Percentiles rank a stretch among this genome's conserved stretches.
Conservation (phyloP, 2,797 vertebrate species). For the Neopelma chrysocephalum region DNA sequence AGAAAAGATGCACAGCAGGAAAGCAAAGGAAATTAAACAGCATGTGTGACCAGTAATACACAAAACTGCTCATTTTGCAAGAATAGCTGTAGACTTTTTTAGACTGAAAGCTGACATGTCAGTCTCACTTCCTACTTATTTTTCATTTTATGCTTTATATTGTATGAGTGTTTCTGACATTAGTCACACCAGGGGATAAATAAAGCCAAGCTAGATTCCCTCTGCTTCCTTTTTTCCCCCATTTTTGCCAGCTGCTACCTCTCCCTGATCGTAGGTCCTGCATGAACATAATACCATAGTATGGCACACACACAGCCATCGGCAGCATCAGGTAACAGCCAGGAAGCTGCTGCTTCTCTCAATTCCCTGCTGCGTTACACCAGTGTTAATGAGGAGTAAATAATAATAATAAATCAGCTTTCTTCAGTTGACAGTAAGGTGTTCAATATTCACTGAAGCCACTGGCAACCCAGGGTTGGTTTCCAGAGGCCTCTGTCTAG, state of each 20-base stretch:
- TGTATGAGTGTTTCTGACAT: not conserved
- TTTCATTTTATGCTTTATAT: not conserved
- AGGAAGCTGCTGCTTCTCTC: not conserved
- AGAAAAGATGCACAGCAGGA: not conserved
- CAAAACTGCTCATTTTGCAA: not conserved
- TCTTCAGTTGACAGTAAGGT: not conserved
- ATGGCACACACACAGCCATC: rapidly evolving
- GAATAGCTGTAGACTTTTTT: not conserved
- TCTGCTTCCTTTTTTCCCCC: not conserved
- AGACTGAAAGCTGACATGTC: not conserved
- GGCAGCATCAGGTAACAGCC: not conserved
- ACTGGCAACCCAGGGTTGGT: not conserved
- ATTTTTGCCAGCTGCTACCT: not conserved
- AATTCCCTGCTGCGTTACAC: not conserved
- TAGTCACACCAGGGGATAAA: not conserved
- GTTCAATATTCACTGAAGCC: not conserved
- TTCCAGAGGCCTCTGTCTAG: not conserved
- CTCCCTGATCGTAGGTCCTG: not conserved
- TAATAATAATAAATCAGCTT: slow-evolving; percentile 1
- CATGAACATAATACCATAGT: not conserved
- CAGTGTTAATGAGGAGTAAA: slow-evolving; percentile 5
- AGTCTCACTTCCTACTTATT: not conserved
- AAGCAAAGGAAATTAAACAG: slow-evolving; percentile 11
- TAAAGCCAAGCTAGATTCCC: not conserved
- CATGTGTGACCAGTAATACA: not conserved